These are phyloP conservation scores for Psylliodes chrysocephalus DNA, from an alignment of 2,888 invertebrate species.

Conservation along the genomic window DNA sequence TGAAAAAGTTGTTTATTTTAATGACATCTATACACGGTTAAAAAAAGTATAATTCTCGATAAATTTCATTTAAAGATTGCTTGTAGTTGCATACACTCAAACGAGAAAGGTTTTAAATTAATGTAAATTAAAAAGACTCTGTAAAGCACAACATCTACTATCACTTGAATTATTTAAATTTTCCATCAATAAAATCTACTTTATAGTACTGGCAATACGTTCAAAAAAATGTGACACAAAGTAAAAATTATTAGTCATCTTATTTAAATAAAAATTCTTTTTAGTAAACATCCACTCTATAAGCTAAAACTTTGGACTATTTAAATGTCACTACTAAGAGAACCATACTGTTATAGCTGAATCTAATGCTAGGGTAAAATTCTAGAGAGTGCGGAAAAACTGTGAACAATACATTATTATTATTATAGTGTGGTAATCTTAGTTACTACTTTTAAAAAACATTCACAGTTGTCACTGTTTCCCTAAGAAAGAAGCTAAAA, in stretches of 20 bases:
- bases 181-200: no score
- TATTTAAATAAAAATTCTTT: conserved; percentile 20
- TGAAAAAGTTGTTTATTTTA: no score
- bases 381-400: not conserved
- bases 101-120: no score
- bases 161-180: no score
- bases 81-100: no score
- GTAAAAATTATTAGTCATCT: conserved; percentile 32
- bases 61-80: no score
- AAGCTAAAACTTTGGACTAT: conserved; percentile 36
- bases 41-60: no score
- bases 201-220: conserved; percentile 9
- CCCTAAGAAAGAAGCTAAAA: conserved; percentile 51
- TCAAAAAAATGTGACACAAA: no score
- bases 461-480: conserved; percentile 46
- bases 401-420: not conserved
- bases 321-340: conserved; percentile 20
- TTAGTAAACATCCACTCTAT: conserved; percentile 41
- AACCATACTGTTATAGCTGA: conserved; percentile 24
- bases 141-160: no score
- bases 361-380: conserved; percentile 1
- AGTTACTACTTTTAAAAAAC: conserved; percentile 44
- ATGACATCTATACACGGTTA: no score
- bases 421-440: conserved; percentile 28
- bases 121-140: no score